These are phyloP conservation scores for Xestoiulus laeticollis DNA, from an alignment of 2,888 invertebrate genomes.

Conservation along the genomic window DNA sequence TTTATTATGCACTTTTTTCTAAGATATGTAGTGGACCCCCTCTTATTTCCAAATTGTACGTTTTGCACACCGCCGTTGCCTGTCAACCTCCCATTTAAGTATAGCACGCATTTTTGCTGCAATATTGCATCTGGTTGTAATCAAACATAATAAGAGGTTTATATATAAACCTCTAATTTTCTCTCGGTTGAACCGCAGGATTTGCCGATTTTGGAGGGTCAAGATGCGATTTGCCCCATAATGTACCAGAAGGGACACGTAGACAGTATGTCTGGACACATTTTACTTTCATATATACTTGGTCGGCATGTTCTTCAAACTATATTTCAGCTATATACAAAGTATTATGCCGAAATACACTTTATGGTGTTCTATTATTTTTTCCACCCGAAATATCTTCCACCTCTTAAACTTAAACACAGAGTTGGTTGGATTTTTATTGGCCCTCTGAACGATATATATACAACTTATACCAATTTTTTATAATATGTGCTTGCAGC, in stretches of 20 bases:
- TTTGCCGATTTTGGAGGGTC: constrained; percentile 5
- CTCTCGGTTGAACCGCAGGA: constrained; percentile 14
- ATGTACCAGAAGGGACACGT: constrained; percentile 34
- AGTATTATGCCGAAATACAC: neutral
- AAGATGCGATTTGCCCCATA: constrained; percentile 37
- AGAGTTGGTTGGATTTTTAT: too few species aligned
- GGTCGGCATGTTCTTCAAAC: neutral
- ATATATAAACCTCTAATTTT: constrained; percentile 43
- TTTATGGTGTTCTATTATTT: too few species aligned
- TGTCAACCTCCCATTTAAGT: constrained; percentile 43
- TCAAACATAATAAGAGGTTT: constrained; percentile 36
- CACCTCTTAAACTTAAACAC: too few species aligned
- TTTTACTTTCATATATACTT: neutral
- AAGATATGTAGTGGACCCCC: neutral
- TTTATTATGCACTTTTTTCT: constrained; percentile 5
- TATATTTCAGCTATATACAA: neutral
- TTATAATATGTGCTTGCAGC: too few species aligned
- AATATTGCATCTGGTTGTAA: constrained; percentile 43
- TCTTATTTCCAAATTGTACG: constrained; percentile 33
- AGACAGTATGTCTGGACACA: constrained; percentile 32
- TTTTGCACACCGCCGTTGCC: constrained; percentile 38
- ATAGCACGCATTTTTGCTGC: constrained; percentile 41
- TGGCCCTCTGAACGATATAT: too few species aligned
- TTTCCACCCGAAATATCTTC: too few species aligned
- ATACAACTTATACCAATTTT: too few species aligned